Base-by-base conservation (phyloP, 2,797 vertebrate species). In the Aplochiton taeniatus region DNA sequence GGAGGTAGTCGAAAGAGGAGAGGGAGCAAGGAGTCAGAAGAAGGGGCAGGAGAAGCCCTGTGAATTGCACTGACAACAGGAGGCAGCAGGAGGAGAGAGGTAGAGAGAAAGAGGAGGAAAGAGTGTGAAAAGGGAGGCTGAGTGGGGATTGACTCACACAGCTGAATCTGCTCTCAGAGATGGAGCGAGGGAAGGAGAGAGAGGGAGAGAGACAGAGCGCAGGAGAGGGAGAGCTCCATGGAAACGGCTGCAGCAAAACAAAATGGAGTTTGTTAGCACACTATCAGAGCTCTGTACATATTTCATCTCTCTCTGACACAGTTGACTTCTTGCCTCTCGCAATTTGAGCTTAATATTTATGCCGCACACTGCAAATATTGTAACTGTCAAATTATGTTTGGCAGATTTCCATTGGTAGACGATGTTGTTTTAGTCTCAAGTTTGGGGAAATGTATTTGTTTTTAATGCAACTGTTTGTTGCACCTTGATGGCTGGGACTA, bases 241-340 rank as follows among this genome's bases (percentile, higher is more conserved):
- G 85, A 86, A 90, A 89, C 89, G 79, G 85, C 83, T 86, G 83
- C 84, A 83, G 85, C 76, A 79, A 88, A 83, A 86, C 83, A 89
- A 90, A 89, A 89, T 89, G 83, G 87, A 87, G 88, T 84, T 88
- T 84, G 85, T 88, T 89, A 87, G 80, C 76, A 77, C 78, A 75
- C 82, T 76, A 79, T 72, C 70, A 63, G 20, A 72, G 82, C 85
- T 86, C 83, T 88, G 73, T 77, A 82, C 77, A 70, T 79, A 79
- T 86, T 80, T 71, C 73, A 78, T 84, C 81, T 74, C 75, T 83
- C 79, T 80, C 20, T 43, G 75, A 84, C 75, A 73, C 64, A 73
- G 60, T 66, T 75, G 70, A 80, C 82, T 81, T 18, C 61, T 67
- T 66, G 19, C 63, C 61, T 70, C 58, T 31, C 70, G 64, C 54